A percentile compares a stretch with the other conserved stretches of the same genome.
Conservation (phyloP, 2,797 vertebrate genomes). For the Gallinago nigripennis region DNA sequence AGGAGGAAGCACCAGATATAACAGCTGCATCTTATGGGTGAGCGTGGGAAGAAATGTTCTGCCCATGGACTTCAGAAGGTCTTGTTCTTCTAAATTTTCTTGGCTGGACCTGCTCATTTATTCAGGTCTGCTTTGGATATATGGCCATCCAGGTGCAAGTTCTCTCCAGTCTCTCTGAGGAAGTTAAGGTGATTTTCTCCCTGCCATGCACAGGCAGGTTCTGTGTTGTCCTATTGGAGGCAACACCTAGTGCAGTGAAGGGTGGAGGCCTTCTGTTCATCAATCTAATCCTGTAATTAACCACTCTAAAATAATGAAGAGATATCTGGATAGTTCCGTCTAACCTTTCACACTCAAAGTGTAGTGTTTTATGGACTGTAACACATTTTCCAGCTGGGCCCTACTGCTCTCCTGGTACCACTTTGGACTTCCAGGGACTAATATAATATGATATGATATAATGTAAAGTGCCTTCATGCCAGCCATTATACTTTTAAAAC, state of each 20-base stretch:
- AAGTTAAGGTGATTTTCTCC: background rate
- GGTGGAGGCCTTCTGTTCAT: background rate
- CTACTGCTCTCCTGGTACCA: background rate
- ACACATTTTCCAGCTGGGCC: background rate
- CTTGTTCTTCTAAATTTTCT: background rate
- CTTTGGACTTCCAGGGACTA: conserved; percentile 8
- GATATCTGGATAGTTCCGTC: background rate
- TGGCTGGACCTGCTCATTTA: background rate
- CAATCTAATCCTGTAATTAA: background rate
- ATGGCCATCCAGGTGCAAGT: background rate
- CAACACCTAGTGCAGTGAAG: background rate
- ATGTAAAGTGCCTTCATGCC: background rate
- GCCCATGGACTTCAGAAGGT: background rate
- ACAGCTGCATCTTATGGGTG: background rate
- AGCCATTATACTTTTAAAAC: background rate
- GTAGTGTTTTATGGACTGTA: background rate
- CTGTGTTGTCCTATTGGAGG: background rate
- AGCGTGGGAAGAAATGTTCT: background rate
- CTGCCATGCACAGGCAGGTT: background rate
- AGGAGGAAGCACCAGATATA: background rate
- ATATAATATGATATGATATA: background rate
- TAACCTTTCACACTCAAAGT: background rate
- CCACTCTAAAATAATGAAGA: background rate
- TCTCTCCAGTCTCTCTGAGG: background rate
- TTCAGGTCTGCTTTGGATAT: background rate